Evolutionary conservation across 2,888 invertebrate genomes (phyloP).

Genomic region (Patella depressa): DNA sequence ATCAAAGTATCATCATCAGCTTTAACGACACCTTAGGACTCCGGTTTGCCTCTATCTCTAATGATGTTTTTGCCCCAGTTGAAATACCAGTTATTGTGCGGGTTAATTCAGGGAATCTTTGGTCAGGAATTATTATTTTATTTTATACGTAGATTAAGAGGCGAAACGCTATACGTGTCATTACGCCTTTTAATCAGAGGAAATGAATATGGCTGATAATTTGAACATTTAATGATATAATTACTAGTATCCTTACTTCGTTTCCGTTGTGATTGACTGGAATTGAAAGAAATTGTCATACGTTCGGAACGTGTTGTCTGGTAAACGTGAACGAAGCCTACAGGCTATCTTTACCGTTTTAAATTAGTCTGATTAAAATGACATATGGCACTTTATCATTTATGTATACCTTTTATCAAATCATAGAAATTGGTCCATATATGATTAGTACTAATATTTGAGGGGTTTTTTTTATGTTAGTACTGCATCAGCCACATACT

Average conservation of each 20-base stretch:
- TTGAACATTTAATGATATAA: not conserved
- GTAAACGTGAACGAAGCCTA: too few species aligned
- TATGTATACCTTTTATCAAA: not conserved
- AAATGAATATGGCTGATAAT: not conserved
- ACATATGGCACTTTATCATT: slow-evolving; percentile 1
- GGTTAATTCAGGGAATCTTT: too few species aligned
- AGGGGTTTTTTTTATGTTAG: too few species aligned
- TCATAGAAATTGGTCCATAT: too few species aligned
- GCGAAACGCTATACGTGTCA: slow-evolving; percentile 5
- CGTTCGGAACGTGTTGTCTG: not conserved
- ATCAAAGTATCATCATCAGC: not conserved
- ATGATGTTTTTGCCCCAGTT: too few species aligned
- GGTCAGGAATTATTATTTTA: too few species aligned
- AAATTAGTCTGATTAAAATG: not conserved
- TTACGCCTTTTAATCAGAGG: slow-evolving; percentile 8
- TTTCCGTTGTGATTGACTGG: not conserved
- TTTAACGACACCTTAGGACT: too few species aligned
- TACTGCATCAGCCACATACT: too few species aligned
- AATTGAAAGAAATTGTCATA: not conserved
- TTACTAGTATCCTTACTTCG: slow-evolving; percentile 4
- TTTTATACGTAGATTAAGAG: not conserved
- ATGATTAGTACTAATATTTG: too few species aligned
- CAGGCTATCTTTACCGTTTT: too few species aligned
- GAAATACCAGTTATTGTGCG: too few species aligned
- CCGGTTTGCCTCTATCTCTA: too few species aligned